A percentile compares a stretch with the other conserved stretches of the same genome.
Conservation (phyloP, 2,888 invertebrate species). For the Smittia aterrima region DNA sequence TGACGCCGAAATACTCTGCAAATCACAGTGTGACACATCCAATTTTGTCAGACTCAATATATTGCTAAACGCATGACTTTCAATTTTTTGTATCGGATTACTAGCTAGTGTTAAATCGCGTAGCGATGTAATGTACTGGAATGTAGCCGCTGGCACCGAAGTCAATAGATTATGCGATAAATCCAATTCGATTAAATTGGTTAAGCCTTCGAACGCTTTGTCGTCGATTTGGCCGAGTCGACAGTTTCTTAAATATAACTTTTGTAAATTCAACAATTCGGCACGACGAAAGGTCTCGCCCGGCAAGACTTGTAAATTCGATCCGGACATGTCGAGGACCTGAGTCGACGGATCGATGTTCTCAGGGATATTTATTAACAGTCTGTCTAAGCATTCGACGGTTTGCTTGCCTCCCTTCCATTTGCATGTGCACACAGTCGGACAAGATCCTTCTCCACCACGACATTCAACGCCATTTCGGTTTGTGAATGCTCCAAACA, state of each 20-base stretch:
- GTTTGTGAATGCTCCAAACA: conserved; percentile 27
- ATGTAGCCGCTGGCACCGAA: conserved; percentile 74
- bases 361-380: conserved; percentile 79
- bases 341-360: conserved; percentile 85
- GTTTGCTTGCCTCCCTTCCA: conserved; percentile 94
- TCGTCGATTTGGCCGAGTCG: conserved; percentile 82
- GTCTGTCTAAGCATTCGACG: conserved; percentile 83
- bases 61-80: conserved; percentile 69
- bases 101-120: conserved; percentile 76
- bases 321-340: conserved; percentile 85
- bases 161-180: conserved; percentile 80
- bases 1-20: conserved; percentile 72
- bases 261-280: conserved; percentile 81
- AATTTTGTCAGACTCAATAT: conserved; percentile 76
- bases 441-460: conserved; percentile 64
- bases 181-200: conserved; percentile 87
- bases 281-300: conserved; percentile 78
- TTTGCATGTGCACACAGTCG: conserved; percentile 80
- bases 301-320: conserved; percentile 79
- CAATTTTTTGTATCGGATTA: conserved; percentile 80
- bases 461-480: conserved; percentile 46
- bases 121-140: conserved; percentile 75
- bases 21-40: conserved; percentile 79
- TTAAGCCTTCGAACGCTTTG: conserved; percentile 79
- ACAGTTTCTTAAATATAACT: conserved; percentile 79